phyloP scores from a whole-genome alignment of 2,113 vertebrate species.

The Microcebus ravelobensis region DNA sequence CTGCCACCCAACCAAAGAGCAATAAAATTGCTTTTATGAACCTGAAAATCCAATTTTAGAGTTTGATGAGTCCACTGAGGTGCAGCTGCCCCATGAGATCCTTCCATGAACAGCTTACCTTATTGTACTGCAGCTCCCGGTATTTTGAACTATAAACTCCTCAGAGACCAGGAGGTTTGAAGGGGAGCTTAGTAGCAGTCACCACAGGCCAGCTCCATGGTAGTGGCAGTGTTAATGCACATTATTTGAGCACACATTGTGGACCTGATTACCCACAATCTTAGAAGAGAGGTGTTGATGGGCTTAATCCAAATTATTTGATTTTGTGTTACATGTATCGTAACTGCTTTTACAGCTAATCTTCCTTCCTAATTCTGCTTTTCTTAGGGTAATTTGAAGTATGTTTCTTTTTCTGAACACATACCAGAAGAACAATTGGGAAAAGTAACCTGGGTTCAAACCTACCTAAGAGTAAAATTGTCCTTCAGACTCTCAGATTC shows the following conservation, averaged over 20 bases:
- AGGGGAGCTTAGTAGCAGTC: not conserved
- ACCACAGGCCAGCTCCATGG: not conserved
- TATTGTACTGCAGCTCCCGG: not conserved
- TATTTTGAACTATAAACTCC: not conserved
- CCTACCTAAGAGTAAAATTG: not conserved
- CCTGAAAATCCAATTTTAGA: not conserved
- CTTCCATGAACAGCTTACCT: not conserved
- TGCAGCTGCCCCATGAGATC: not conserved
- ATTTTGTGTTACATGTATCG: not conserved
- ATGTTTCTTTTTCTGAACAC: constrained; percentile 1
- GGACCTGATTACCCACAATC: not conserved
- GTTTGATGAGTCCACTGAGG: not conserved
- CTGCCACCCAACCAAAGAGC: not conserved
- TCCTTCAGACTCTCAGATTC: not conserved
- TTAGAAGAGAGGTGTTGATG: not conserved
- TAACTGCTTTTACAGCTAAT: not conserved
- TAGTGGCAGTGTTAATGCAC: not conserved
- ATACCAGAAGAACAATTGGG: not conserved
- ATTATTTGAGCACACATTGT: not conserved
- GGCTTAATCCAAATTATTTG: not conserved
- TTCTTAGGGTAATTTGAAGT: not conserved
- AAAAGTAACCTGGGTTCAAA: not conserved
- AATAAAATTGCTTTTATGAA: not conserved
- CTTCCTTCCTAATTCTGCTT: constrained; percentile 6
- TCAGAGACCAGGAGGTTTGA: not conserved